Percentiles rank a stretch among this genome's conserved stretches.
Evolutionary conservation across 1,140 invertebrate genomes (phyloP).

Genomic region (Aphis gossypii): DNA sequence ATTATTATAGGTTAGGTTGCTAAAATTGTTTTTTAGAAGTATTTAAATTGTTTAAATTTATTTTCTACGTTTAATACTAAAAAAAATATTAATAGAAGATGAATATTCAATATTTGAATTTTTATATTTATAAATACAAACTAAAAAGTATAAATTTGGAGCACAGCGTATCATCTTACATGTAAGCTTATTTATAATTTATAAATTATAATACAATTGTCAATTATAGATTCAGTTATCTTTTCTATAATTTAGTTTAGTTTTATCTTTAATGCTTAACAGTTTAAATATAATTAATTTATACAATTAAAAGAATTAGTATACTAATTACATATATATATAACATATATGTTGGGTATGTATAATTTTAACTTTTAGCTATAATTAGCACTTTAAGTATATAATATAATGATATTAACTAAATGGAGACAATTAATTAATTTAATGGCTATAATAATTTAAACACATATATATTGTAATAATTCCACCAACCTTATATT

Average conservation of each 20-base stretch:
- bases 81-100: too few relatives aligned
- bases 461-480: neutral
- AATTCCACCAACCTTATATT: neutral
- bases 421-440: neutral
- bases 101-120: neutral
- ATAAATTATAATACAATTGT: neutral
- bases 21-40: neutral
- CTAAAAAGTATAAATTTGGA: neutral
- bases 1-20: too few relatives aligned
- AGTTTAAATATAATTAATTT: neutral
- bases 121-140: neutral
- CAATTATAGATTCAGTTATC: neutral
- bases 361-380: constrained; percentile 1
- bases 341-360: neutral
- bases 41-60: neutral
- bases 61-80: too few relatives aligned
- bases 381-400: neutral
- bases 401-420: neutral
- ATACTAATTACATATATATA: too few relatives aligned
- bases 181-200: neutral
- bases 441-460: constrained; percentile 9
- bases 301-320: neutral
- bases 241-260: neutral
- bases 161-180: neutral
- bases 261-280: neutral